Base-by-base conservation (phyloP, 35 echinoderm and acorn worm genomes). In the Anneissia japonica region DNA sequence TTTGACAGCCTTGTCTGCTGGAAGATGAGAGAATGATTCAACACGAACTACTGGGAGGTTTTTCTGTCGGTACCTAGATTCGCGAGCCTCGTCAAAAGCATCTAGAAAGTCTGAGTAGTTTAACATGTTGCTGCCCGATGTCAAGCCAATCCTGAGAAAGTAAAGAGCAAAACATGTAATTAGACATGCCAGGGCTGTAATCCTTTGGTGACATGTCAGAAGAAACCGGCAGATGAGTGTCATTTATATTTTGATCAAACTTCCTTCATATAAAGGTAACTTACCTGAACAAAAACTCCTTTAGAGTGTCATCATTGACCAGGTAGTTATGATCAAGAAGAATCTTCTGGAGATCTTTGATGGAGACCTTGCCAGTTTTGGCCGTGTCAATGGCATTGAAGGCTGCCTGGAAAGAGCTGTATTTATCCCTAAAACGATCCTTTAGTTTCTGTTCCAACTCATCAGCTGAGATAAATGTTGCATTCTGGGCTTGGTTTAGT, bases 31-130 rank as follows among this genome's bases (percentile, higher is more conserved):
- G 81, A 99, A 99, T 2, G 86, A 86, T 64, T 99, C 89, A 21
- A 90, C 89, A 7, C 77, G 32, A 17, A 99, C 92, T 5, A 91
- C 92, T 3, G 92, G 92, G 21, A 83, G 51, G 34, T 92, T 93
- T 79, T 86, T 93, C 76, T 99, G 82, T 46, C 87, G 82, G 51
- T 94, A 99, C 36, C 76, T 83, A 14, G 56, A 78, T 83, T 99
- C 96, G 40, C 75, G 86, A 31, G 85, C 92, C 74, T 99, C 96
- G 75, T 99, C 96, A 84, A 99, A 99, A 0, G 96, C 96, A 32
- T 89, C 85, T 38, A 99, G 43, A 75, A 94, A 99, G 16, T 94
- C 34, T 28, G 89, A 81, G 38, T 99, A 99, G 39, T 77, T 86
- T 14, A 99, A 83, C 77, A 74, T 93, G 55, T 89, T 92, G 72